Evolutionary conservation across 1,140 invertebrate species (phyloP), one percentile per base, ranked within the genome.

Genomic region (Listronotus bonariensis): DNA sequence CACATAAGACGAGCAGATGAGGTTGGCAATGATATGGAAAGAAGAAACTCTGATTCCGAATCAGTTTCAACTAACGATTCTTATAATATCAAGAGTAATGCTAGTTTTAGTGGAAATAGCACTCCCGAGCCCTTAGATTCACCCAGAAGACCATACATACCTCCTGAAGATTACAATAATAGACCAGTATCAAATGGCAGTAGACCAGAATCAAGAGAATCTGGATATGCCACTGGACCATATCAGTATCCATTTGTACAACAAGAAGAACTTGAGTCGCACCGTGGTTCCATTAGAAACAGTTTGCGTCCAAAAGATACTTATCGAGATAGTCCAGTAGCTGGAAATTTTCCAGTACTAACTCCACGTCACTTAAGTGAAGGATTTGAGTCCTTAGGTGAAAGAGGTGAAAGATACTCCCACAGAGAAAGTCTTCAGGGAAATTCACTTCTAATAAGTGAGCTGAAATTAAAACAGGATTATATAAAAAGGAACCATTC

Each of bases 361-460:
- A 9, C 34, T 0, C 43, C 52, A 4, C 49, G 40, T 41, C 52
- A 41, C 6, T 17, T 65, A 11, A 51, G 20, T n/a, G 46, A 57
- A 12, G 26, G 42, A 9, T 49, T 42, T 5, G 62, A 65, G 18
- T 31, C 42, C 8, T 5, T 41, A 32, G n/a, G n/a, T n/a, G n/a
- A n/a, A n/a, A n/a, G n/a, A n/a, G 42, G 18, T 17, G 53, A 48
- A 26, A 31, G 12, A 26, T 11, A 10, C 17, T 62, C 59, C 3
- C 12, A 32, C n/a, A 62, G 59, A 31, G 51, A 43, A n/a, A 46
- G n/a, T 17, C 14, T 45, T 31, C 32, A 8, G 12, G 64, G 61
- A 6, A 65, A 69, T 17, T 45, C 53, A 17, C 42, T 57, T 2
- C 46, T 72, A 15, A 72, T 71, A 3, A 58, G 49, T 31, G 70